These are phyloP conservation scores for Arizona elegans DNA, from an alignment of 2,113 vertebrate species.

Conservation along the genomic window DNA sequence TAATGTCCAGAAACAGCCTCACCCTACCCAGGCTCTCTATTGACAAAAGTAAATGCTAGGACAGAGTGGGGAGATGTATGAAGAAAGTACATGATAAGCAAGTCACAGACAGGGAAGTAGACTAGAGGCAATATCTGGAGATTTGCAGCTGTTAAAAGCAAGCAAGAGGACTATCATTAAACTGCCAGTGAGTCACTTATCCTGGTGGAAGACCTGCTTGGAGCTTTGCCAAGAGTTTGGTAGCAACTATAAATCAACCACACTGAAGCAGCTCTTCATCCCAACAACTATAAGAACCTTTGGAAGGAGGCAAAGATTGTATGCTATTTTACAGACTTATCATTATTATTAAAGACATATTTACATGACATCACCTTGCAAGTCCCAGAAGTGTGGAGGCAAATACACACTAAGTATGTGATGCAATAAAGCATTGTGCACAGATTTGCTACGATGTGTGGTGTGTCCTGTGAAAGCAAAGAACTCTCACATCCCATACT, in stretches of 20 bases:
- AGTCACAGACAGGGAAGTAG: not conserved
- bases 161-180: not conserved
- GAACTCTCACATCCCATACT: not conserved
- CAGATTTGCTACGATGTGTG: not conserved
- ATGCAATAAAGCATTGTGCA: not conserved
- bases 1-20: not conserved
- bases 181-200: not conserved
- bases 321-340: not conserved
- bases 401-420: not conserved
- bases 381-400: not conserved
- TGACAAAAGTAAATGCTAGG: not conserved
- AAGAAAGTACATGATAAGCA: not conserved
- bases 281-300: not conserved
- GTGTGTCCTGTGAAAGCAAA: not conserved
- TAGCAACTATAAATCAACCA: not conserved
- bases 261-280: not conserved
- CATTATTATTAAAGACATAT: not conserved
- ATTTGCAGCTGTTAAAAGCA: not conserved
- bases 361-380: not conserved
- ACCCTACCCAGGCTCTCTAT: not conserved
- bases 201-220: not conserved
- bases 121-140: not conserved
- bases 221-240: not conserved
- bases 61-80: not conserved
- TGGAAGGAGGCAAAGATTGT: not conserved